phyloP scores from a whole-genome alignment of 2,113 vertebrate genomes.

The Gymnogyps californianus region DNA sequence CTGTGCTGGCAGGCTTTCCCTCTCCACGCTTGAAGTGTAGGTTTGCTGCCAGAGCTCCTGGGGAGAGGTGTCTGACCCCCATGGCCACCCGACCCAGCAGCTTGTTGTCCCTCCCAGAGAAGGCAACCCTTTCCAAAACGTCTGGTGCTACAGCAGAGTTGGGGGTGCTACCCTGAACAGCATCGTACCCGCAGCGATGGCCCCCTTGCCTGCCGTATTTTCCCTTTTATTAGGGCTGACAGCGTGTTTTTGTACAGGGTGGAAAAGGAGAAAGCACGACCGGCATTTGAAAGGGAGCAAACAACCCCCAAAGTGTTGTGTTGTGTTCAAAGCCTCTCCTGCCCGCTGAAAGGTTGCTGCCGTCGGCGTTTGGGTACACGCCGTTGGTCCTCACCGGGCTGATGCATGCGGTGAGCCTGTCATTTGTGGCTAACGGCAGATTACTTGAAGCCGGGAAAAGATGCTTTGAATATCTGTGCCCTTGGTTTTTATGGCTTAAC shows the following conservation, averaged over 20 bases:
- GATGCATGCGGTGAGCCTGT: rapidly evolving
- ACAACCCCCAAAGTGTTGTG: not conserved
- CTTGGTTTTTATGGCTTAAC: not conserved
- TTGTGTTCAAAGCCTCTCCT: not conserved
- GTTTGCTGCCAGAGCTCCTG: not conserved
- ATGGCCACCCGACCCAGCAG: not conserved
- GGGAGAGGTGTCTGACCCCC: not conserved
- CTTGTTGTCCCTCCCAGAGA: not conserved
- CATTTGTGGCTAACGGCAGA: not conserved
- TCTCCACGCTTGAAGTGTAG: not conserved
- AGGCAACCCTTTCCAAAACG: not conserved
- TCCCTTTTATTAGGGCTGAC: not conserved
- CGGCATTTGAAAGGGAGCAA: not conserved
- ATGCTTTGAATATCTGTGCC: not conserved
- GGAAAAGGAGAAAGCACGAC: not conserved
- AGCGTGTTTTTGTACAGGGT: not conserved
- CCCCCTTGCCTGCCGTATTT: rapidly evolving
- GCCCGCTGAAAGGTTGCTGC: not conserved
- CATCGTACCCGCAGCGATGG: rapidly evolving
- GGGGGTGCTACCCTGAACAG: not conserved
- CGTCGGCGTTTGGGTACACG: not conserved
- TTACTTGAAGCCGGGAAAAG: not conserved
- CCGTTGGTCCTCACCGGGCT: rapidly evolving
- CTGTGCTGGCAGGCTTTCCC: not conserved
- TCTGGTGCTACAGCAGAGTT: rapidly evolving